A percentile compares a stretch with the other conserved stretches of the same genome.
Evolutionary conservation across 2,797 vertebrate genomes (phyloP).

Genomic region (Carduelis carduelis): DNA sequence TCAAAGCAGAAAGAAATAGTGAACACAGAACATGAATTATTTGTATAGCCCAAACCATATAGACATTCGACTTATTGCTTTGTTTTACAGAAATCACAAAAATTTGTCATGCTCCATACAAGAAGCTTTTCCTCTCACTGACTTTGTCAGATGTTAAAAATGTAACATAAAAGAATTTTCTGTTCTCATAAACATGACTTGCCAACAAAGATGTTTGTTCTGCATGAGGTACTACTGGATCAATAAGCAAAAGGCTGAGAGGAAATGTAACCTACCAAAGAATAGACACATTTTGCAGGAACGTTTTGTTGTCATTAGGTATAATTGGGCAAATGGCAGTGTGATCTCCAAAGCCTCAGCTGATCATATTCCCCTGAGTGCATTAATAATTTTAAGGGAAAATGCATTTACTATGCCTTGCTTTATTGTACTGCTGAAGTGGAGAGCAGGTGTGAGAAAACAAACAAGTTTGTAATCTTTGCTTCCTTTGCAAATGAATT

Average conservation of each 20-base stretch:
- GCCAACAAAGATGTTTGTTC: not conserved
- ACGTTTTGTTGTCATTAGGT: slow-evolving; percentile 23
- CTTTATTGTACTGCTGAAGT: slow-evolving; percentile 7
- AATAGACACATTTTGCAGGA: slow-evolving; percentile 1
- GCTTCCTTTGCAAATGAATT: slow-evolving; percentile 33
- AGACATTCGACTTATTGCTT: not conserved
- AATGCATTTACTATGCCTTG: slow-evolving; percentile 38
- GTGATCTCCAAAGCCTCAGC: slow-evolving; percentile 27
- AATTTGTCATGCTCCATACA: not conserved
- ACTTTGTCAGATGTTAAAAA: not conserved
- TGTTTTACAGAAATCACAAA: not conserved
- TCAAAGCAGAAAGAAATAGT: not conserved
- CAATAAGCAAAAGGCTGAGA: slow-evolving; percentile 1
- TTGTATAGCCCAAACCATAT: not conserved
- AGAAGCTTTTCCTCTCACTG: not conserved
- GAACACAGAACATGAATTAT: not conserved
- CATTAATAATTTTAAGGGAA: slow-evolving; percentile 5
- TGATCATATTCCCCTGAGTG: slow-evolving; percentile 27
- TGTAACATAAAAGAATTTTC: not conserved
- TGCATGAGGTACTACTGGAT: not conserved
- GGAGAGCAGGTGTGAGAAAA: slow-evolving; percentile 13
- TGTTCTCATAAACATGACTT: not conserved
- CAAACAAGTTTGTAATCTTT: not conserved
- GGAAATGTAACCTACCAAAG: not conserved
- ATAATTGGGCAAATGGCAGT: slow-evolving; percentile 50